A percentile compares a stretch with the other conserved stretches of the same genome.
Conservation (phyloP, 35 echinoderm and acorn worm species). For the Lytechinus pictus region DNA sequence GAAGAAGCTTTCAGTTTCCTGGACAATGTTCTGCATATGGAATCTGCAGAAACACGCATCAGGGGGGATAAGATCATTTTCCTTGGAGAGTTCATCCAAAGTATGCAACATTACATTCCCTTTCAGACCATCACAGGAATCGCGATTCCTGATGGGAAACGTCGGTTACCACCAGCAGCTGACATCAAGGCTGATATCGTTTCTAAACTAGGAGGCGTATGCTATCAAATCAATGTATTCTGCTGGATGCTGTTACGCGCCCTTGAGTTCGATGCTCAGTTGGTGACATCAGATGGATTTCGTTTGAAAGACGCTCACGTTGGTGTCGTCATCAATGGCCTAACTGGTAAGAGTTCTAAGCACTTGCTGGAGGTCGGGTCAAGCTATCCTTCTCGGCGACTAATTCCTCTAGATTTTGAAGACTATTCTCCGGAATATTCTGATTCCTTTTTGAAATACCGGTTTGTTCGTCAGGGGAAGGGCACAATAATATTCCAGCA, state of each 20-base stretch:
- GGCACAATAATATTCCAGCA: not conserved
- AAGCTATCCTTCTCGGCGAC: constrained; percentile 48
- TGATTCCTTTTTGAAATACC: constrained; percentile 57
- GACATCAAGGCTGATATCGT: constrained; percentile 62
- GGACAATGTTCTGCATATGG: not conserved
- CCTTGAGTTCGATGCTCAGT: constrained; percentile 54
- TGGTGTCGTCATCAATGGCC: constrained; percentile 32
- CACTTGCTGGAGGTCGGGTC: constrained; percentile 68
- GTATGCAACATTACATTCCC: constrained; percentile 16
- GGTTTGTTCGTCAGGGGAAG: constrained; percentile 61
- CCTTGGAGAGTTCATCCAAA: not conserved
- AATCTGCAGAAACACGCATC: not conserved
- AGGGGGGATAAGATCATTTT: not conserved
- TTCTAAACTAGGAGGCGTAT: constrained; percentile 55
- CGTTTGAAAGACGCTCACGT: constrained; percentile 29
- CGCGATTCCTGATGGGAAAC: not conserved
- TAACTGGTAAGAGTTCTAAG: constrained; percentile 39
- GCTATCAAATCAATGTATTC: constrained; percentile 56
- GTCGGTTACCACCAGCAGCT: constrained; percentile 54
- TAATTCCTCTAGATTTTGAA: constrained; percentile 74
- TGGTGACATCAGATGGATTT: constrained; percentile 37
- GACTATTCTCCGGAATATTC: constrained; percentile 55
- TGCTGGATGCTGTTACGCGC: constrained; percentile 57
- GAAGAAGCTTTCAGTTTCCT: constrained; percentile 1
- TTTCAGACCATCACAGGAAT: constrained; percentile 68